These are phyloP conservation scores for Oryzias dopingdopingensis DNA, from an alignment of 2,797 vertebrate species.

Conservation along the genomic window DNA sequence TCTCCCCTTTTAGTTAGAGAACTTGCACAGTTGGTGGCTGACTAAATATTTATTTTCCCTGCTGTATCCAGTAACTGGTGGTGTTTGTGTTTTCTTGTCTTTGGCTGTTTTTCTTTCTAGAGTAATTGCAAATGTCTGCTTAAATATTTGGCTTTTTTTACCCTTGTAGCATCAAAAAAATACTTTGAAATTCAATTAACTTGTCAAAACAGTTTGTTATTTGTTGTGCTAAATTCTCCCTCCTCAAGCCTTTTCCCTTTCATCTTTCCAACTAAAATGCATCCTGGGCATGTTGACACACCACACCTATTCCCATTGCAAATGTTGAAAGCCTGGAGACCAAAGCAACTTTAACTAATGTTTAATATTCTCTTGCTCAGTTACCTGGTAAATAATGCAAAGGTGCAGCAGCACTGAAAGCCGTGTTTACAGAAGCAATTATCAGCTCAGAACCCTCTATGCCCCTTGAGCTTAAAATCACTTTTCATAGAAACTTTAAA, in stretches of 20 bases:
- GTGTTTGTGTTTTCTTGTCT: neutral
- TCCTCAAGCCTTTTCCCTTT: constrained; percentile 23
- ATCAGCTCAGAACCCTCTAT: constrained; percentile 46
- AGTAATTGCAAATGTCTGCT: neutral
- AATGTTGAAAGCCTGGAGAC: constrained; percentile 49
- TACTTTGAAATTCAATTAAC: constrained; percentile 11
- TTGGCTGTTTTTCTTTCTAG: constrained; percentile 1
- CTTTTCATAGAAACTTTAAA: constrained; percentile 27
- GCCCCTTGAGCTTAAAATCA: constrained; percentile 40
- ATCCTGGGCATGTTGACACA: constrained; percentile 27
- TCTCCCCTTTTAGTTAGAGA: no score
- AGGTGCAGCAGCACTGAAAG: constrained; percentile 48
- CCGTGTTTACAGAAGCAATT: constrained; percentile 66
- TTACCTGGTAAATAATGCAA: constrained; percentile 65
- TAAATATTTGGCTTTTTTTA: no score
- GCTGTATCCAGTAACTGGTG: constrained; percentile 1
- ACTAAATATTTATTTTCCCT: neutral
- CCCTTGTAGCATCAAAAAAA: constrained; percentile 3
- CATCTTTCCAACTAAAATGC: constrained; percentile 29
- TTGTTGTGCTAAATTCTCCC: constrained; percentile 23
- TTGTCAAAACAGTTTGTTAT: constrained; percentile 14
- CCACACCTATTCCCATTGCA: constrained; percentile 32
- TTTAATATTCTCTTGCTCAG: constrained; percentile 56
- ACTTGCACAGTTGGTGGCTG: no score
- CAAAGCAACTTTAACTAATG: constrained; percentile 41